Percentiles rank a stretch among this genome's conserved stretches.
These are phyloP conservation scores for Scaptomyza montana DNA, from an alignment of 1,140 invertebrate species.

Conservation along the genomic window DNA sequence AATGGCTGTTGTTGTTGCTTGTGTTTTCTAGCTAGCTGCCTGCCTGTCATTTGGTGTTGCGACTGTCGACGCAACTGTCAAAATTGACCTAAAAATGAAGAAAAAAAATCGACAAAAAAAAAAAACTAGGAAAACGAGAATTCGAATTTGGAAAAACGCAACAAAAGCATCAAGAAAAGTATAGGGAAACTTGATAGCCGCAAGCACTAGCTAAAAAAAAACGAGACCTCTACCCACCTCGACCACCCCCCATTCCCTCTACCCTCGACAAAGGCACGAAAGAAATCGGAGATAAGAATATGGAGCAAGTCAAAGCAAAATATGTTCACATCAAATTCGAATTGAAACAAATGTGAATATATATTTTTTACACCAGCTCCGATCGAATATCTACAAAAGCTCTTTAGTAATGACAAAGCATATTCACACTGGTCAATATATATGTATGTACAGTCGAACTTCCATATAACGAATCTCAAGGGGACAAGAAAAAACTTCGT, in stretches of 20 bases:
- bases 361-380: too few species aligned
- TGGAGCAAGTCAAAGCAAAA: conserved; percentile 26
- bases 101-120: conserved; percentile 68
- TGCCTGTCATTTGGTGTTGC: conserved; percentile 59
- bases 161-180: conserved; percentile 1
- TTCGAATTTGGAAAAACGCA: conserved; percentile 51
- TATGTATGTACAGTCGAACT: too few species aligned
- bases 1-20: conserved; percentile 17
- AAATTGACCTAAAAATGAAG: conserved; percentile 75
- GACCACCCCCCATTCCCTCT: background rate
- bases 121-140: conserved; percentile 38
- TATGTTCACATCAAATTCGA: conserved; percentile 35
- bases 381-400: conserved; percentile 7
- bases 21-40: conserved; percentile 15
- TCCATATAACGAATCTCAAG: too few species aligned
- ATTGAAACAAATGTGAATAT: background rate
- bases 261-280: background rate
- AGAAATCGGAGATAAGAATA: conserved; percentile 50
- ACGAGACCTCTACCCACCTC: background rate
- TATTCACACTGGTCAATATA: background rate
- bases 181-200: conserved; percentile 61
- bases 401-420: conserved; percentile 19
- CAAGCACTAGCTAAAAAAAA: conserved; percentile 18
- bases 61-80: conserved; percentile 74
- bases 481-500: too few species aligned